phyloP scores from a whole-genome alignment of 2,113 vertebrate species.

The Garra rufa region DNA sequence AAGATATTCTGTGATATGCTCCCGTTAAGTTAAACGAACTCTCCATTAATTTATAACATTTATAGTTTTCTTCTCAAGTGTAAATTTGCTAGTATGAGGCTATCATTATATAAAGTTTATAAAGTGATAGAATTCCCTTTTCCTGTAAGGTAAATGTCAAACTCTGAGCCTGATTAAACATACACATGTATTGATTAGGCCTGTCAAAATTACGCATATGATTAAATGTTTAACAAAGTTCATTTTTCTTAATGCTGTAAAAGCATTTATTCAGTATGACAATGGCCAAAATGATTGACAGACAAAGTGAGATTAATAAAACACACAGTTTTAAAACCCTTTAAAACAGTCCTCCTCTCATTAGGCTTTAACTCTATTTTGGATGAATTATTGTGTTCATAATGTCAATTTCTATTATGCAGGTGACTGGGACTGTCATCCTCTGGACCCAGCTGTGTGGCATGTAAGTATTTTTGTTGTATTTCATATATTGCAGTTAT shows the following conservation, averaged over 20 bases:
- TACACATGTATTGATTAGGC: background rate
- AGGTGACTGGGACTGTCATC: conserved; percentile 99
- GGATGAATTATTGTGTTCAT: no score
- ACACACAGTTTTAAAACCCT: no score
- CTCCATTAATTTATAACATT: background rate
- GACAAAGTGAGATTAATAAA: background rate
- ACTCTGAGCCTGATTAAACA: background rate
- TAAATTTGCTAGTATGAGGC: background rate
- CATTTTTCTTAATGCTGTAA: background rate
- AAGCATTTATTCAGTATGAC: background rate
- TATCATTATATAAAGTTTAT: background rate
- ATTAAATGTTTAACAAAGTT: background rate
- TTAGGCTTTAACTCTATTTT: no score
- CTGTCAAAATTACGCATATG: background rate
- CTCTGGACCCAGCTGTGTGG: conserved; percentile 95
- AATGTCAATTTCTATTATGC: conserved; percentile 29
- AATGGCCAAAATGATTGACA: background rate
- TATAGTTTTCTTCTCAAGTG: background rate
- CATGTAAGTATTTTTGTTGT: conserved; percentile 81
- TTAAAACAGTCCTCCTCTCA: no score
- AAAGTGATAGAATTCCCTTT: background rate
- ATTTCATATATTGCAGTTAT: background rate
- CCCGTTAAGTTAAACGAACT: background rate
- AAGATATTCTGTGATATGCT: background rate
- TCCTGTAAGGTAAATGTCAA: background rate